phyloP scores from a whole-genome alignment of 2,113 vertebrate genomes.

The Istiophorus platypterus region DNA sequence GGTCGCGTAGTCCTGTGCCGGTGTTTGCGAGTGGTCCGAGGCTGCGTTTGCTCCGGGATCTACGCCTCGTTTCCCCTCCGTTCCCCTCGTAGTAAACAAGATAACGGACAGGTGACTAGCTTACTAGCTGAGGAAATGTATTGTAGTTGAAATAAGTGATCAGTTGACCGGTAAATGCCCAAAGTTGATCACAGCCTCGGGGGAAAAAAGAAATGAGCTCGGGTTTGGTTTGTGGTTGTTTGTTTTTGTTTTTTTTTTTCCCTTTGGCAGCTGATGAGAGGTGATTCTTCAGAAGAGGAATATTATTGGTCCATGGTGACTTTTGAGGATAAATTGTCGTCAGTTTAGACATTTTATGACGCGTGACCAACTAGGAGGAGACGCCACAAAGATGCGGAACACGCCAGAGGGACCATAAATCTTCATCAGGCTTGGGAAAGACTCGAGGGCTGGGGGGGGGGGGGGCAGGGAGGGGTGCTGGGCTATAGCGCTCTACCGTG shows the following conservation, averaged over 20 bases:
- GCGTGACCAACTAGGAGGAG: neutral
- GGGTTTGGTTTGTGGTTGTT: too few relatives aligned
- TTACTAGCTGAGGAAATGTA: too few relatives aligned
- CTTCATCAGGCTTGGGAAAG: neutral
- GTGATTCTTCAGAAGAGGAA: neutral
- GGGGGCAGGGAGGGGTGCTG: neutral
- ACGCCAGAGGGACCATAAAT: neutral
- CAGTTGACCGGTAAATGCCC: too few relatives aligned
- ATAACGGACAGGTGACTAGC: too few relatives aligned
- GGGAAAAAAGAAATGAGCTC: too few relatives aligned
- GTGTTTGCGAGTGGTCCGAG: neutral
- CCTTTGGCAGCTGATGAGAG: neutral
- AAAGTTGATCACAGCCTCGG: too few relatives aligned
- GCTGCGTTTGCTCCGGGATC: neutral
- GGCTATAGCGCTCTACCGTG: neutral
- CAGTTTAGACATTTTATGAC: neutral
- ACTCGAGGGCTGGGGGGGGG: neutral
- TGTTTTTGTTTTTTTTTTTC: too few relatives aligned
- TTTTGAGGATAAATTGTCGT: neutral
- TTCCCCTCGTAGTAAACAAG: too few relatives aligned
- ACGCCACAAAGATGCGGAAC: constrained; percentile 1
- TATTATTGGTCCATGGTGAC: neutral
- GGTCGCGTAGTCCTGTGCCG: too few relatives aligned
- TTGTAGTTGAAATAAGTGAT: too few relatives aligned
- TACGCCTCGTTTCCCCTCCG: too few relatives aligned